Conservation (phyloP, 2,113 vertebrate genomes). For the Zapornia atra region DNA sequence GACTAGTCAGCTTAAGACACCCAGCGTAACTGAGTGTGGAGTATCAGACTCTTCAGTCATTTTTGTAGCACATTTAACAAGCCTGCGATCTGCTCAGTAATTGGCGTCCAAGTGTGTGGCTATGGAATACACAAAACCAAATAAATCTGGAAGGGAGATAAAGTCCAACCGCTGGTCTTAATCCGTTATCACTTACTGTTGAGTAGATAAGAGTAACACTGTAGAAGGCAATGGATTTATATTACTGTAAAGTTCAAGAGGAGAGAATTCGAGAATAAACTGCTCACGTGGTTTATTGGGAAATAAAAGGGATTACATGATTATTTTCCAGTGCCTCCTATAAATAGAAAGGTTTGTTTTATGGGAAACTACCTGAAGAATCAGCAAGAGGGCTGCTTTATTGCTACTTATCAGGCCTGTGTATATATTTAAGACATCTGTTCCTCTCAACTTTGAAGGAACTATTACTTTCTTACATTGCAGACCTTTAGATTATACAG, state of each 20-base stretch:
- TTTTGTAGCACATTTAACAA: not conserved
- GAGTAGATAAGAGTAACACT: not conserved
- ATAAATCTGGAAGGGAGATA: not conserved
- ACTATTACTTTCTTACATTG: not conserved
- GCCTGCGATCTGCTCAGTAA: not conserved
- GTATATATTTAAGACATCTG: not conserved
- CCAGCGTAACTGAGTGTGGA: not conserved
- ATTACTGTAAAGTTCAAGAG: not conserved
- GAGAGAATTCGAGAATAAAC: not conserved
- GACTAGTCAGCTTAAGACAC: constrained; percentile 39
- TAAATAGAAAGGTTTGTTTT: not conserved
- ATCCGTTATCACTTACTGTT: not conserved
- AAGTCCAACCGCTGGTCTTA: not conserved
- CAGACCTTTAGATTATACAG: not conserved
- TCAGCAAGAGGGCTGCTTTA: not conserved
- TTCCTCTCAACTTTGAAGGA: not conserved
- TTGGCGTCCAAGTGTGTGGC: not conserved
- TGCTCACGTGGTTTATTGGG: not conserved
- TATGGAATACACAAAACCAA: not conserved
- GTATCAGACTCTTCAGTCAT: not conserved
- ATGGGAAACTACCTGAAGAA: not conserved
- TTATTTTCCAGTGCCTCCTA: not conserved
- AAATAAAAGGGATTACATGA: not conserved
- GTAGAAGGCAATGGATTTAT: not conserved
- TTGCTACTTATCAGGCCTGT: not conserved